phyloP scores from a whole-genome alignment of 2,113 vertebrate species.

The Lycocorax pyrrhopterus region DNA sequence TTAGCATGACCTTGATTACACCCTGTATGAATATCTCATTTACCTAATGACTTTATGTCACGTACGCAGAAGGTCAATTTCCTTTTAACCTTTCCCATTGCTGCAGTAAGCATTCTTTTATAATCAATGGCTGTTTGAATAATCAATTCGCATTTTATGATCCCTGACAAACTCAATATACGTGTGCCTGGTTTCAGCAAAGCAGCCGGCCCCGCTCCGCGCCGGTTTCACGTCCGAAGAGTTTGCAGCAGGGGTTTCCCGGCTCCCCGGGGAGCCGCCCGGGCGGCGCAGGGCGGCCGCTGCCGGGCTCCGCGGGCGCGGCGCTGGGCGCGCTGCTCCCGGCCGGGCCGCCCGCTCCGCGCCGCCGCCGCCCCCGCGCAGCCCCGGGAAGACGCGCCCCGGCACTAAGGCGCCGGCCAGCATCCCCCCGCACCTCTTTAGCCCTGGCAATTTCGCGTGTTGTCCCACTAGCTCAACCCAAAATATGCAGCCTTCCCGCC shows the following conservation, averaged over 20 bases:
- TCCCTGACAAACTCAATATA: slow-evolving; percentile 75
- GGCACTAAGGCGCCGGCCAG: not conserved
- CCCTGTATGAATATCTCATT: slow-evolving; percentile 78
- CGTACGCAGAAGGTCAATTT: slow-evolving; percentile 78
- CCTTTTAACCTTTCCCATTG: slow-evolving; percentile 79
- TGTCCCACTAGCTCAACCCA: not conserved
- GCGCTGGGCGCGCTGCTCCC: no score
- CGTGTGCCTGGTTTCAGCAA: slow-evolving; percentile 19
- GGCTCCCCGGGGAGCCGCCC: not conserved
- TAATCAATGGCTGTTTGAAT: slow-evolving; percentile 79
- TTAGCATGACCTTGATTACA: slow-evolving; percentile 73
- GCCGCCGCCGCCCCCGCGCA: no score
- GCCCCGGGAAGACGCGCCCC: not conserved
- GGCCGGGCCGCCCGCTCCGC: not conserved
- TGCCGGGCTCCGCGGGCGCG: not conserved
- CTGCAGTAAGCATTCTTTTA: slow-evolving; percentile 80
- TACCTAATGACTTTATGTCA: slow-evolving; percentile 84
- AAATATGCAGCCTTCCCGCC: not conserved
- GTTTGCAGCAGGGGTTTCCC: not conserved
- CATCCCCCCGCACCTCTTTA: not conserved
- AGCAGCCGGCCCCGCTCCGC: not conserved
- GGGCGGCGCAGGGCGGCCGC: not conserved
- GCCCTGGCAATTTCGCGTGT: not conserved
- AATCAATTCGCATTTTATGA: slow-evolving; percentile 81
- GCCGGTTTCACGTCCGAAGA: not conserved